Percentiles rank a stretch among this genome's conserved stretches.
Evolutionary conservation across 2,888 invertebrate genomes (phyloP).

Genomic region (Polydrusus pterygomalis): DNA sequence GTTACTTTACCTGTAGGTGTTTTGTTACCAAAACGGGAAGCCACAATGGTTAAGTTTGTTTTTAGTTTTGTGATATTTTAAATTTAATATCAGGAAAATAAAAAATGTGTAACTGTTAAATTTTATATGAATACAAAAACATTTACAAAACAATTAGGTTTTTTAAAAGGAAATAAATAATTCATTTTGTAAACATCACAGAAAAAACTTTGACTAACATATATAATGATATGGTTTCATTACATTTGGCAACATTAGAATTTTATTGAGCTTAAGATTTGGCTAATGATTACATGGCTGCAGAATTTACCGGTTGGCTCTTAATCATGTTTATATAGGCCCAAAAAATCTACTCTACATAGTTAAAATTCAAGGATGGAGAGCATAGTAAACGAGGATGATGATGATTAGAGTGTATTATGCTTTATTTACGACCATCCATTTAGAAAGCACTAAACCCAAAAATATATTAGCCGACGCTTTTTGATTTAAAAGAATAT

Average conservation of each 20-base stretch:
- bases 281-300: neutral
- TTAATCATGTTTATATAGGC: neutral
- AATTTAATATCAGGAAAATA: neutral
- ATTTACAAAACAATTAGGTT: constrained; percentile 7
- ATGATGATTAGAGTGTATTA: no score
- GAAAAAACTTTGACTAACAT: constrained; percentile 6
- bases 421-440: no score
- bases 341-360: neutral
- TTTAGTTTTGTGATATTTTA: neutral
- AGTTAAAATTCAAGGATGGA: no score
- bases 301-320: neutral
- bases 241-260: constrained; percentile 15
- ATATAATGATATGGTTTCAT: constrained; percentile 3
- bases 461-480: no score
- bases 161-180: neutral
- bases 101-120: neutral
- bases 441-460: no score
- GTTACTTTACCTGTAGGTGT: constrained; percentile 16
- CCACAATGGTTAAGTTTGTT: neutral
- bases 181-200: constrained; percentile 16
- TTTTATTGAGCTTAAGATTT: constrained; percentile 3
- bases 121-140: neutral
- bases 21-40: neutral
- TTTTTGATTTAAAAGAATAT: no score
- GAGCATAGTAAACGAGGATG: no score